Evolutionary conservation across 2,888 invertebrate genomes (phyloP).

Genomic region (Pinctada fucata): DNA sequence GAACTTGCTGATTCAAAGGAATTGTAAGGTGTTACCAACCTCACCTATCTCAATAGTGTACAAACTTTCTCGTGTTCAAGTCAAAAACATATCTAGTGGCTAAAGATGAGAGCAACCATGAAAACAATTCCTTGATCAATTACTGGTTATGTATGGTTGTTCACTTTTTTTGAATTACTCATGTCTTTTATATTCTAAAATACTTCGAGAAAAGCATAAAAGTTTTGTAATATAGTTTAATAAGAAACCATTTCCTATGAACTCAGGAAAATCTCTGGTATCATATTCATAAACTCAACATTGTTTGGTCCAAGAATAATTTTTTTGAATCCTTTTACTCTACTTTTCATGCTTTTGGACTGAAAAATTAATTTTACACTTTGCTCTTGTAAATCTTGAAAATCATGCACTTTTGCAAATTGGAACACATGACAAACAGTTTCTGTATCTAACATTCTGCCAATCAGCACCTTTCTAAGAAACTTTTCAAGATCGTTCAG

Average conservation of each 20-base stretch:
- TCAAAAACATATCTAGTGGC: too few species aligned
- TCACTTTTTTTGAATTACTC: too few species aligned
- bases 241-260: not conserved
- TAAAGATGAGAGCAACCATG: too few species aligned
- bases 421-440: constrained; percentile 45
- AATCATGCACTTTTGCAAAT: constrained; percentile 51
- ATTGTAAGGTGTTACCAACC: too few species aligned
- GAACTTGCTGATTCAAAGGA: too few species aligned
- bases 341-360: constrained; percentile 16
- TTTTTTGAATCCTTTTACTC: constrained; percentile 24
- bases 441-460: constrained; percentile 41
- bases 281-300: constrained; percentile 20
- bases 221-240: not conserved
- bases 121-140: too few species aligned
- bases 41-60: too few species aligned
- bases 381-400: constrained; percentile 42
- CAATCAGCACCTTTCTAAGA: constrained; percentile 41
- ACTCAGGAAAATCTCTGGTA: constrained; percentile 23
- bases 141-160: too few species aligned
- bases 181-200: too few species aligned
- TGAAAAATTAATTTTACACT: constrained; percentile 44
- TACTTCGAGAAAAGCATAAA: constrained; percentile 71
- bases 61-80: too few species aligned
- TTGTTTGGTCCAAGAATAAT: constrained; percentile 31
- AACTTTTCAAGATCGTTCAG: constrained; percentile 53